These are phyloP conservation scores for Hoplias malabaricus DNA, from an alignment of 2,113 vertebrate species.

Conservation along the genomic window DNA sequence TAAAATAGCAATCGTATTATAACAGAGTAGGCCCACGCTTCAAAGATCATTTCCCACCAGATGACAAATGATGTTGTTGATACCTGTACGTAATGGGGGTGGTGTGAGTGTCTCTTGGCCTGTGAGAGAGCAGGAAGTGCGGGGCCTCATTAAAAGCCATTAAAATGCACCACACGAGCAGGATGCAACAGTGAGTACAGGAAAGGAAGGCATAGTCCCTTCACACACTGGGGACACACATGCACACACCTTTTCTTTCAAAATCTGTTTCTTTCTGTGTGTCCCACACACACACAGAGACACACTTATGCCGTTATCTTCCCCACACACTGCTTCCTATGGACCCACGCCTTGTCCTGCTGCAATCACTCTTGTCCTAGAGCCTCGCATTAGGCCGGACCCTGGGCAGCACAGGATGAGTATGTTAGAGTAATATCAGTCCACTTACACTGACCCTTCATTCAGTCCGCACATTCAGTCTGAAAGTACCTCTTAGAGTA, in stretches of 20 bases:
- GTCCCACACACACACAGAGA: conserved; percentile 45
- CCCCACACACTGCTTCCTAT: conserved; percentile 77
- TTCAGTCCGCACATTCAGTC: neutral
- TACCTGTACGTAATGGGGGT: conserved; percentile 13
- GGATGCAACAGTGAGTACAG: conserved; percentile 79
- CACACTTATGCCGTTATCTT: conserved; percentile 70
- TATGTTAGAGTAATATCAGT: conserved; percentile 15
- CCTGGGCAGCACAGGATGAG: conserved; percentile 4
- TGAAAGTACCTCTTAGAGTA: neutral
- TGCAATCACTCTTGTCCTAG: conserved; percentile 27
- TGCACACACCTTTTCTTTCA: conserved; percentile 63
- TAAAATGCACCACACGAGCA: conserved; percentile 70
- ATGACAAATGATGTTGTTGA: conserved; percentile 21
- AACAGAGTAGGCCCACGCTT: neutral
- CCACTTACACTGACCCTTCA: conserved; percentile 15
- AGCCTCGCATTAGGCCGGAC: neutral
- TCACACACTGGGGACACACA: conserved; percentile 31
- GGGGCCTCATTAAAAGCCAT: conserved; percentile 72
- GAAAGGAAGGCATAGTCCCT: conserved; percentile 74
- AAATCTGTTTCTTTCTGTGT: conserved; percentile 45
- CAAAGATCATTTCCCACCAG: neutral
- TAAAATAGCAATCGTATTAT: neutral
- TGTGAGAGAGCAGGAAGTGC: conserved; percentile 49
- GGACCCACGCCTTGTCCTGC: conserved; percentile 66
- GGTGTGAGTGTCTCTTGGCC: conserved; percentile 26